Conservation (phyloP, 2,113 vertebrate genomes). For the Alethe diademata region DNA sequence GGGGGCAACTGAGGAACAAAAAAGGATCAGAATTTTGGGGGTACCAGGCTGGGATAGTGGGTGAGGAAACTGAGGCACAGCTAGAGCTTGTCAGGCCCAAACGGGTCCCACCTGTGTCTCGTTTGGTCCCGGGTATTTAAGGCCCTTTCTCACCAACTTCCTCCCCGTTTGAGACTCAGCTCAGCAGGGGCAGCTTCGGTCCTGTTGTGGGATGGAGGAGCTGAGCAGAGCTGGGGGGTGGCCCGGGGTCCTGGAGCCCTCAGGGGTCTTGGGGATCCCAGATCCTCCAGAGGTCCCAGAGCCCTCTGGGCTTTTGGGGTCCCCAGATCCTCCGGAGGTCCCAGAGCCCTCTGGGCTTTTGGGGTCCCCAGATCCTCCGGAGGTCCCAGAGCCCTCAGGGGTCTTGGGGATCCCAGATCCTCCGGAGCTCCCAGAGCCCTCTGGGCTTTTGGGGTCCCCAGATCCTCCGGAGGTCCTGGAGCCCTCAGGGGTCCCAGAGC, state of each 20-base stretch:
- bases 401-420: too few species aligned
- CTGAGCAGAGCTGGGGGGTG: fast-evolving
- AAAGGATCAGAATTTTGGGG: not conserved
- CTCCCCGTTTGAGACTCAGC: fast-evolving
- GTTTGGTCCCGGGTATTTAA: not conserved
- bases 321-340: not conserved
- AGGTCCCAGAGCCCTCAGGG: too few species aligned
- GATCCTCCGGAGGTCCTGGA: not conserved
- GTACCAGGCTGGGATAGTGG: not conserved
- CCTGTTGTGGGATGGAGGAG: not conserved
- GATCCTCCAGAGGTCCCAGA: not conserved
- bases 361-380: too few species aligned
- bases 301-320: too few species aligned
- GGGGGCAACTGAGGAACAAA: not conserved
- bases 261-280: fast-evolving
- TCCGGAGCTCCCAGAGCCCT: too few species aligned
- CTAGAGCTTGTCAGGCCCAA: not conserved
- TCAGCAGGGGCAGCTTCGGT: fast-evolving
- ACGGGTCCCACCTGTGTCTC: not conserved
- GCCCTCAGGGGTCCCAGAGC: not conserved
- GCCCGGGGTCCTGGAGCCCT: fast-evolving
- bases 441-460: not conserved
- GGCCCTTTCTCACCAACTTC: fast-evolving
- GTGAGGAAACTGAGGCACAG: not conserved
- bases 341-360: not conserved